Evolutionary conservation across 2,888 invertebrate genomes (phyloP).

Genomic region (Rhingia campestris): DNA sequence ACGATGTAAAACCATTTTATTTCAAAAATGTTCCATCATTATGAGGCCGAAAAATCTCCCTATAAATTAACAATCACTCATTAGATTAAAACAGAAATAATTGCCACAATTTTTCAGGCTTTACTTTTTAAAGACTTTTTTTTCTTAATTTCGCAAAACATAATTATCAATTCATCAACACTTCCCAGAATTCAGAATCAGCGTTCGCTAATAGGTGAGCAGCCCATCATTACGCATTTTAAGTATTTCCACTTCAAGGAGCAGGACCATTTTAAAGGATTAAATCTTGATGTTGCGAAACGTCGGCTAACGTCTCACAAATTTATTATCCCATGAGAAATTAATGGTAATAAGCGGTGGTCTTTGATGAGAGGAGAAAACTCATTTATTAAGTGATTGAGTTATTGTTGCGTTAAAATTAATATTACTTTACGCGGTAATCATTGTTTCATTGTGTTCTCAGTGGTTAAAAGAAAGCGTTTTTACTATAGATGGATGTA

Average conservation of each 20-base stretch:
- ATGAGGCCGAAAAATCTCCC: too few species aligned
- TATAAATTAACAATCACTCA: too few species aligned
- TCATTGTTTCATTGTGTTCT: too few species aligned
- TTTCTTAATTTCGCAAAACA: constrained; percentile 3
- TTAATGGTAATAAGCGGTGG: constrained; percentile 3
- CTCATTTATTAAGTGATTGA: constrained; percentile 29
- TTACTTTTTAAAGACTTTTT: too few species aligned
- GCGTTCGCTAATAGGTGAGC: background rate
- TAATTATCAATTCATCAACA: constrained; percentile 1
- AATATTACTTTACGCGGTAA: background rate
- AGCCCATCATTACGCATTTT: background rate
- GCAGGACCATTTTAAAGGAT: background rate
- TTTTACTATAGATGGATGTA: too few species aligned
- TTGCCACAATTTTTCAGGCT: background rate
- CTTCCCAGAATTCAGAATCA: background rate
- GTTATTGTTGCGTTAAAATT: constrained; percentile 22
- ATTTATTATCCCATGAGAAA: background rate
- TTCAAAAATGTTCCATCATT: too few species aligned
- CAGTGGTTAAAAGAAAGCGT: too few species aligned
- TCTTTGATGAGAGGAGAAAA: constrained; percentile 1
- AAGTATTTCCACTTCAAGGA: background rate
- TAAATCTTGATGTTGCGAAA: constrained; percentile 1
- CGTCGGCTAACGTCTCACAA: background rate
- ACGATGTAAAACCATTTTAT: too few species aligned
- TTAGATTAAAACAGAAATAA: too few species aligned